phyloP scores from a whole-genome alignment of 2,113 vertebrate species.

The Myrmecobius fasciatus region DNA sequence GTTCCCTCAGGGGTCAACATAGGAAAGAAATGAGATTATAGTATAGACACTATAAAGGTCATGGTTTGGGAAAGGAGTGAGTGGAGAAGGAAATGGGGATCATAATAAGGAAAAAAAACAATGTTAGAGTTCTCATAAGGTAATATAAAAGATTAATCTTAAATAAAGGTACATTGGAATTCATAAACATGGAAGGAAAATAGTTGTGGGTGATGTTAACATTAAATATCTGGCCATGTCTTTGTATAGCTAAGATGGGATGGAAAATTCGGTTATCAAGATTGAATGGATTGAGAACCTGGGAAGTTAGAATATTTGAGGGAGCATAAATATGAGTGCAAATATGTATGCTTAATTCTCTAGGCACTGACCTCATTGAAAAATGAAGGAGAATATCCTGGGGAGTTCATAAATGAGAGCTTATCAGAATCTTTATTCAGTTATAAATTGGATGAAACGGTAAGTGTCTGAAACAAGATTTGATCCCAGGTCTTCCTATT shows the following conservation, averaged over 20 bases:
- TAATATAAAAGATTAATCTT: neutral
- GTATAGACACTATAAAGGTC: neutral
- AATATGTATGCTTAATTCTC: neutral
- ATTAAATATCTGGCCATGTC: neutral
- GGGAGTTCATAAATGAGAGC: neutral
- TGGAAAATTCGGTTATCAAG: neutral
- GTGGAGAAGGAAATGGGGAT: neutral
- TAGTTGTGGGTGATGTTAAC: neutral
- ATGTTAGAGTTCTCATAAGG: neutral
- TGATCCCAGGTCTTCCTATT: neutral
- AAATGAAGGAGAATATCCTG: neutral
- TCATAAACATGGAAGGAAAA: neutral
- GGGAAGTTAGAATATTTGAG: neutral
- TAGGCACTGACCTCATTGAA: neutral
- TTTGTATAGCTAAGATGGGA: neutral
- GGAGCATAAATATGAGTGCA: neutral
- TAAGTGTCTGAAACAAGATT: neutral
- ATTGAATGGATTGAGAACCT: neutral
- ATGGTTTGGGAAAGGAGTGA: neutral
- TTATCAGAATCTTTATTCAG: neutral
- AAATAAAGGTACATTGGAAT: neutral
- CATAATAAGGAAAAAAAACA: neutral
- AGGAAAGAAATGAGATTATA: neutral
- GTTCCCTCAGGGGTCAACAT: neutral
- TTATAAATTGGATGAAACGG: neutral